Evolutionary conservation across 2,113 vertebrate species (phyloP), one percentile per base, ranked within the genome.

Genomic region (Ptychochromis oligacanthus): DNA sequence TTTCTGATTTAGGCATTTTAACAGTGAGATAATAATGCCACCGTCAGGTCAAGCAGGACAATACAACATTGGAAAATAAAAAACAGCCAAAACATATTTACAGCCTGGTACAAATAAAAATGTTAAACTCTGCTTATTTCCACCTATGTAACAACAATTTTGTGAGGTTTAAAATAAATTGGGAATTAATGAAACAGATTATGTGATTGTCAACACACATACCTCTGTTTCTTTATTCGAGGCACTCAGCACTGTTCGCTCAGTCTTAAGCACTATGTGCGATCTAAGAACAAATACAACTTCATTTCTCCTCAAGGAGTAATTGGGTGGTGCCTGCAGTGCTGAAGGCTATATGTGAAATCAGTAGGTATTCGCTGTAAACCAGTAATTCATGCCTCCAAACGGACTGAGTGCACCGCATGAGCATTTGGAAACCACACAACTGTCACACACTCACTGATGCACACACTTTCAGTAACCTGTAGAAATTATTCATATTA

Each of bases 401-500:
- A 60, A 74, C 22, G 4, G 57, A 77, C 52, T 20, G 5, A 84
- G 52, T 59, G 70, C 18, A 79, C 74, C 2, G 2, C 76, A 78
- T 52, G 6, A 72, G 43, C 17, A 72, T 52, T 31, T 72, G 67
- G 46, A 85, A 79, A 72, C 74, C 86, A 75, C 57, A 74, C 20
- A 70, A 31, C 74, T 1, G 12, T 62, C 55, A 38, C 2, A 34
- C 55, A 65, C 1, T 26, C 82, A 70, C 2, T 82, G 72, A 82
- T 43, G 58, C 85, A 60, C 40, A 76, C 5, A n/a, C 79, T 84
- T 72, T 60, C 34, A 75, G 43, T 85, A n/a, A 87, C 77, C 88
- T 89, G 81, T 36, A 52, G 77, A 90, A 88, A 72, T 0, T 6
- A 91, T 89, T 87, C 91, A 93, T 91, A 88, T 61, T 20, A n/a